Base-by-base conservation (phyloP, 2,113 vertebrate genomes). In the Barbus barbus region DNA sequence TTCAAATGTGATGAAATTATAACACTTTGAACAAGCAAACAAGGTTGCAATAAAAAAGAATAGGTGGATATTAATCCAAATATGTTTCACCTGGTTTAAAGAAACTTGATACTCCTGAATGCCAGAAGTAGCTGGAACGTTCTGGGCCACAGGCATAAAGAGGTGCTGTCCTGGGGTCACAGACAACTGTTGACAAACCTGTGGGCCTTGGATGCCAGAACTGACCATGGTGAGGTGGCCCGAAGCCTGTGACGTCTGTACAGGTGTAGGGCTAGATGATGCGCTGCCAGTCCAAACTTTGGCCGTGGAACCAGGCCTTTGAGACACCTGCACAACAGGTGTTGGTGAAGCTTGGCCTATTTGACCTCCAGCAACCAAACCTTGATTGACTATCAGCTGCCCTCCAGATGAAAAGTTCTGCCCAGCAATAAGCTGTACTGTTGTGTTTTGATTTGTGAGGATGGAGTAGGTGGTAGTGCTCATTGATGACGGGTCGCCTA, bases 381-480 rank as follows among this genome's bases (percentile, higher is more conserved):
- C 92, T 92, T 97, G 97, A 90, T 98, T 99, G 85, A 98, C 91
- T 76, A 99, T 95, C 48, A 98, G 94, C 78, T 97, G 97, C 41
- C 96, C 96, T 84, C 96, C 95, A 84, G 95, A 81, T 13, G 95
- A 87, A 71, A 98, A 97, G 4, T 96, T 96, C 88, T 98, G 97
- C 75, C 97, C 95, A 0, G 96, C 93, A 79, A 98, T 95, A 67
- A 99, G 91, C 89, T 99, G 98, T 88, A 98, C 95, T 20, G 95
- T 90, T 13, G 96, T 76, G 33, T 94, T 97, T 90, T 97, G 97
- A 93, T 92, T 96, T 91, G 95, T 95, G 11, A 97, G 91, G 83
- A 98, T 95, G 87, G 96, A 91, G 76, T 95, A 97, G 14, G 96
- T 93, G 92, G 95, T 96, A 0, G 96, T 91, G 86, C 95, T 95